Evolutionary conservation across 2,797 vertebrate species (phyloP).

Genomic region (Microchirus variegatus): DNA sequence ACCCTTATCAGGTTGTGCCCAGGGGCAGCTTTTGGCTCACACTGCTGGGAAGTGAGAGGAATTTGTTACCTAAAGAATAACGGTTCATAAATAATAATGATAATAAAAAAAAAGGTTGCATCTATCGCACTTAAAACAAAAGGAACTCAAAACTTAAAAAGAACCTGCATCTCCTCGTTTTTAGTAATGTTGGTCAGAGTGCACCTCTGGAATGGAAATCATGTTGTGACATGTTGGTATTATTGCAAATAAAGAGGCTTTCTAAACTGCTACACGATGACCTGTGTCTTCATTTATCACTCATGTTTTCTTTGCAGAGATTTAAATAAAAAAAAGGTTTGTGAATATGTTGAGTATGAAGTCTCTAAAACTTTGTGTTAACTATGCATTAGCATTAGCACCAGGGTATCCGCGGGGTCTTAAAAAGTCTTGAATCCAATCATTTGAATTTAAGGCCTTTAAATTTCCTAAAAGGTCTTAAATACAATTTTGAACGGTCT

Average conservation of each 20-base stretch:
- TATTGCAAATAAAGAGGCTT: constrained; percentile 85
- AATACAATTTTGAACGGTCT: too few relatives aligned
- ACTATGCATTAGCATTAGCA: too few relatives aligned
- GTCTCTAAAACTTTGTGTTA: background rate
- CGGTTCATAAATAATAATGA: constrained; percentile 43
- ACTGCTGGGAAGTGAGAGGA: constrained; percentile 85
- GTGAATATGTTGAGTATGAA: background rate
- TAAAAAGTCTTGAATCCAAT: too few relatives aligned
- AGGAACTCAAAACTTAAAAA: constrained; percentile 34
- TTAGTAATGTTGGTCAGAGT: constrained; percentile 67
- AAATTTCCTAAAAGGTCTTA: too few relatives aligned
- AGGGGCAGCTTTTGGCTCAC: constrained; percentile 76
- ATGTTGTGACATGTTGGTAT: constrained; percentile 78
- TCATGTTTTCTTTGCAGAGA: background rate
- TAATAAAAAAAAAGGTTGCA: constrained; percentile 36
- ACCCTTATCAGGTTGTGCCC: constrained; percentile 64
- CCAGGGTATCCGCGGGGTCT: too few relatives aligned
- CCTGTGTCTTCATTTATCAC: constrained; percentile 1
- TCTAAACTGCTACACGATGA: constrained; percentile 68
- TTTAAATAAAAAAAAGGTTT: background rate
- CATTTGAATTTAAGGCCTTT: too few relatives aligned
- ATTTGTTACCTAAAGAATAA: constrained; percentile 57
- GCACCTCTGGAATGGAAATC: constrained; percentile 72
- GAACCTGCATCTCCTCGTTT: constrained; percentile 49
- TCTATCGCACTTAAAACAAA: constrained; percentile 59